Percentiles rank a stretch among this genome's conserved stretches.
Evolutionary conservation across 2,113 vertebrate genomes (phyloP).

Genomic region (Myxocyprinus asiaticus): DNA sequence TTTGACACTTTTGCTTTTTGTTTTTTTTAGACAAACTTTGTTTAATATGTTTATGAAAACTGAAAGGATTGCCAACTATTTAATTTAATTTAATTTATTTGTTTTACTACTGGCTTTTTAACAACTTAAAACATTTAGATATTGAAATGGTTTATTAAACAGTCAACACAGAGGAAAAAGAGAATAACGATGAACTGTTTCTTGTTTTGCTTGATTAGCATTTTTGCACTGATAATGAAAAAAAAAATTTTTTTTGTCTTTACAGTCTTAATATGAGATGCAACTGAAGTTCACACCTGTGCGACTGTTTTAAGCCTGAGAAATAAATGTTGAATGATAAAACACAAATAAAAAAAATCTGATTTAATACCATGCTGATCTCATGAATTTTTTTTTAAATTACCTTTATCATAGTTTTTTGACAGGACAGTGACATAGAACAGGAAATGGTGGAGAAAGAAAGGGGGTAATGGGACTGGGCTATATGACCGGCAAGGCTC

Average conservation of each 20-base stretch:
- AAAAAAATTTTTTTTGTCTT: conserved; percentile 49
- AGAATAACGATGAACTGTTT: conserved; percentile 29
- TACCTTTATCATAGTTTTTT: not conserved
- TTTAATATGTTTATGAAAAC: conserved; percentile 48
- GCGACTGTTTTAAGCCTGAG: not conserved
- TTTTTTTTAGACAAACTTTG: conserved; percentile 10
- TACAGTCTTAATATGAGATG: conserved; percentile 12
- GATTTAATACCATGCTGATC: conserved; percentile 27
- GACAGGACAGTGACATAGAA: too few species aligned
- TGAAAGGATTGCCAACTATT: conserved; percentile 53
- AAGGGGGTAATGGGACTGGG: too few species aligned
- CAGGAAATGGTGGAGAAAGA: too few species aligned
- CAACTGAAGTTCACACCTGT: not conserved
- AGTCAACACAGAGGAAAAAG: not conserved
- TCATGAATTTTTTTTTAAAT: not conserved
- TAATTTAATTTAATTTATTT: conserved; percentile 56
- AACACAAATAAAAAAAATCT: conserved; percentile 23
- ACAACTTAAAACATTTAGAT: conserved; percentile 30
- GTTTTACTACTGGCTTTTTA: conserved; percentile 60
- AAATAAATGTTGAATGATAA: conserved; percentile 20
- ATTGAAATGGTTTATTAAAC: not conserved
- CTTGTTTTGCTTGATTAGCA: conserved; percentile 64
- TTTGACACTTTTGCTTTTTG: not conserved
- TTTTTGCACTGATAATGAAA: conserved; percentile 66
- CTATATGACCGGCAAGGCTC: too few species aligned